phyloP scores from a whole-genome alignment of 1,140 invertebrate species.

The Drosophila lacteicornis region DNA sequence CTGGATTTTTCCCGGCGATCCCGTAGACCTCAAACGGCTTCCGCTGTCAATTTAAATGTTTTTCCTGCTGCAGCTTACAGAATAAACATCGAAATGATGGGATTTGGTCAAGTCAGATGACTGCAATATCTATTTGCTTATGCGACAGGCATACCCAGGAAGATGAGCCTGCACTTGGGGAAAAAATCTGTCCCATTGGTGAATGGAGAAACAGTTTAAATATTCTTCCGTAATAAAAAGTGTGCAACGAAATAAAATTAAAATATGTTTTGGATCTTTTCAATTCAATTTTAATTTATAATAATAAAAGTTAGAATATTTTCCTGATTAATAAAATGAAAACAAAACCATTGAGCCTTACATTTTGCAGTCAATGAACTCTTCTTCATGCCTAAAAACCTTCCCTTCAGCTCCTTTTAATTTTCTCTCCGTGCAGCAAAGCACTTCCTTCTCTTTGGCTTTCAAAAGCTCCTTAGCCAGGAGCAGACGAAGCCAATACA shows the following conservation, averaged over 20 bases:
- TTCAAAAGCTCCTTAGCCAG: constrained; percentile 36
- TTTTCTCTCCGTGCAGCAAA: constrained; percentile 24
- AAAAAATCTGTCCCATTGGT: not conserved
- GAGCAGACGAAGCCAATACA: constrained; percentile 63
- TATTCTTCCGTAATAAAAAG: too few relatives aligned
- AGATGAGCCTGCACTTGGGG: not conserved
- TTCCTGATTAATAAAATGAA: too few relatives aligned
- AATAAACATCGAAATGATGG: constrained; percentile 54
- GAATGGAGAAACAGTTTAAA: not conserved
- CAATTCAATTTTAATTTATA: too few relatives aligned
- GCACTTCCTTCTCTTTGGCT: constrained; percentile 26
- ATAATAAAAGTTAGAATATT: too few relatives aligned
- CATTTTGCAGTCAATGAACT: too few relatives aligned
- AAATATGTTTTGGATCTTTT: too few relatives aligned
- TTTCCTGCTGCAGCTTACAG: constrained; percentile 31
- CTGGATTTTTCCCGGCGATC: not conserved
- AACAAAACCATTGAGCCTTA: too few relatives aligned
- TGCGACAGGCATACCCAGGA: constrained; percentile 38
- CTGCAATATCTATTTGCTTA: constrained; percentile 48
- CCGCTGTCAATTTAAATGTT: constrained; percentile 46
- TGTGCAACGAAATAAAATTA: too few relatives aligned
- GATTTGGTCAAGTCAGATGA: constrained; percentile 57
- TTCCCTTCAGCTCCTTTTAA: not conserved
- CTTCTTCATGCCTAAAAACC: too few relatives aligned
- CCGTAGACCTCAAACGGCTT: constrained; percentile 7